Evolutionary conservation across 2,797 vertebrate species (phyloP), one percentile per base, ranked within the genome.

Genomic region (Chaetodon trifasciatus): DNA sequence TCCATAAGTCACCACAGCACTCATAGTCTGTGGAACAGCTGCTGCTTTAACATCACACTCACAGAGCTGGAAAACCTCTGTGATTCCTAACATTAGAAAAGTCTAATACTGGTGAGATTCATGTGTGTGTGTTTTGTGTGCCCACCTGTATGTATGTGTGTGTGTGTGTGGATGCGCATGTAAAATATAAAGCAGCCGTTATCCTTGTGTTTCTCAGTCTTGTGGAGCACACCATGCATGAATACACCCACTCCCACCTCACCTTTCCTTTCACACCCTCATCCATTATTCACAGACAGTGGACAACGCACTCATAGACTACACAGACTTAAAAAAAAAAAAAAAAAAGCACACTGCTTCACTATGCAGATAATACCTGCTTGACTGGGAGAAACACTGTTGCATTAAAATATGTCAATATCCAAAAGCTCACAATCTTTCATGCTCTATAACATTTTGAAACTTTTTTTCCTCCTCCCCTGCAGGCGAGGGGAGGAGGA

Each of bases 201-300:
- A 78, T 81, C 70, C 81, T 74, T 49, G 77, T 65, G 61, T 72
- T 76, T 64, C 72, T 63, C 55, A 24, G 68, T 75, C 81, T 88
- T 53, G 21, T 16, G 24, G 70, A 82, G 63, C 53, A 52, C 77
- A 83, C 73, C 58, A 75, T 76, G 82, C 86, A 78, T 80, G 82
- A 89, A 91, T 80, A 85, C 84, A 74, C 77, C 90, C 79, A 81
- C 86, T 83, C 74, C 74, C 61, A 61, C 61, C 71, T 85, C 84
- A 89, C 87, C 86, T 90, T 79, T 83, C 83, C 85, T 84, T 90
- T 86, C 78, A 82, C 80, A 75, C 79, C 53, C 76, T 94, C 87
- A 92, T 91, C 85, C 82, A 93, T 94, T 91, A 93, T 93, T 92
- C 90, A 92, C 76, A 70, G 82, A 76, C 55, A 2, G 76, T 73